Conservation (phyloP, 2,797 vertebrate genomes). For the Pristis pectinata region DNA sequence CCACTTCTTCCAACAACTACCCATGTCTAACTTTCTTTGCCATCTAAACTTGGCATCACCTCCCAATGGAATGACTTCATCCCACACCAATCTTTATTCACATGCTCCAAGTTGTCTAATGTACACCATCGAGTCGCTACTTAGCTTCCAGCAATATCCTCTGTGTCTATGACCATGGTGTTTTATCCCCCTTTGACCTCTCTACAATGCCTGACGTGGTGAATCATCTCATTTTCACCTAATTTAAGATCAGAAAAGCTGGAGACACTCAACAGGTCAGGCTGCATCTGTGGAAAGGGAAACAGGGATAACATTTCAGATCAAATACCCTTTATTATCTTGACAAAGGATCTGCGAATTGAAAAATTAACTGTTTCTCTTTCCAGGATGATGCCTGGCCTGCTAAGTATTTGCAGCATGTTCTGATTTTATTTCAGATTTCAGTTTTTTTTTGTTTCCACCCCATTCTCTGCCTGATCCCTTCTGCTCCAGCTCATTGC, state of each 20-base stretch:
- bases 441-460: too few species aligned
- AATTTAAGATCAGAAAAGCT: not conserved
- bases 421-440: too few species aligned
- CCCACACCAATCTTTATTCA: not conserved
- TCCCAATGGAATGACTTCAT: not conserved
- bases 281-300: too few species aligned
- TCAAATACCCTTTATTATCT: too few species aligned
- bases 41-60: not conserved
- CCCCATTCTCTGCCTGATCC: too few species aligned
- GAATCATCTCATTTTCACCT: not conserved
- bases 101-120: too few species aligned
- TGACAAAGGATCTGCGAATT: too few species aligned
- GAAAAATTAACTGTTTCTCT: too few species aligned
- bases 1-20: not conserved
- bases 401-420: too few species aligned
- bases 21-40: not conserved
- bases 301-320: too few species aligned
- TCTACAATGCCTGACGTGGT: not conserved
- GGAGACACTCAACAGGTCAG: too few species aligned
- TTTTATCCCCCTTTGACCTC: not conserved
- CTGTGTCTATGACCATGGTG: not conserved
- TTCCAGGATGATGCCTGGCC: too few species aligned
- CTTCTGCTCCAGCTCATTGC: not conserved
- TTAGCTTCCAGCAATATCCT: not conserved
- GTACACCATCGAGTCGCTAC: not conserved